Percentiles rank a stretch among this genome's conserved stretches.
Conservation (phyloP, 2,888 invertebrate genomes). For the Amblyjoppa fuscipennis region DNA sequence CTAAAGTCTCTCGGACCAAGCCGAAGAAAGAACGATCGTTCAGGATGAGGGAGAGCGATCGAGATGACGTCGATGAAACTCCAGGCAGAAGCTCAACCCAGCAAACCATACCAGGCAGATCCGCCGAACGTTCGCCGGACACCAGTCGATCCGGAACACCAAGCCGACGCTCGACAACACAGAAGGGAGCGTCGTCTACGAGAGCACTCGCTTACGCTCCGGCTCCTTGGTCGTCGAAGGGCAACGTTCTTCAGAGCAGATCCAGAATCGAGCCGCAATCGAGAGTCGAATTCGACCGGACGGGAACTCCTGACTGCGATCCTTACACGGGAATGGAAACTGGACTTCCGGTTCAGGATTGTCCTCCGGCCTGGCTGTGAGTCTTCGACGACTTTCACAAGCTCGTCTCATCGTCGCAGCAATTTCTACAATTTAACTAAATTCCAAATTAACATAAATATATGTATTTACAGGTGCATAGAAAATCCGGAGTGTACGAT, state of each 20-base stretch:
- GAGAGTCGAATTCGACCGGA: neutral
- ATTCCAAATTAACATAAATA: neutral
- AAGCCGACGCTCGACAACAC: neutral
- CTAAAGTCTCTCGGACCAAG: constrained; percentile 22
- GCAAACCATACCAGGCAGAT: neutral
- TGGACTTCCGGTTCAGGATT: neutral
- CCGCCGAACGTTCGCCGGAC: neutral
- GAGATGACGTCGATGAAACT: neutral
- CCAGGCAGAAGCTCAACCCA: neutral
- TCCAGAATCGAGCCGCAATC: constrained; percentile 9
- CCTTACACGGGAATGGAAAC: neutral
- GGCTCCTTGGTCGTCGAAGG: constrained; percentile 31
- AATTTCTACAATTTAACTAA: neutral
- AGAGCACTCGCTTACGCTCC: constrained; percentile 28
- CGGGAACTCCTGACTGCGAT: neutral
- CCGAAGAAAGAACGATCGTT: neutral
- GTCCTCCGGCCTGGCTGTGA: constrained; percentile 22
- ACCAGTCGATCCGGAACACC: neutral
- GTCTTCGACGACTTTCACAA: neutral
- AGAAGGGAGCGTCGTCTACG: neutral
- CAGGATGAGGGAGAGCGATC: neutral
- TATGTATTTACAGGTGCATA: constrained; percentile 24
- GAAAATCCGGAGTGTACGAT: constrained; percentile 6
- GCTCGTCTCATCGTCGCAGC: neutral
- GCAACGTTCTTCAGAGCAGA: constrained; percentile 30